Evolutionary conservation across 2,888 invertebrate genomes (phyloP).

Genomic region (Tromatobia lineatoria): DNA sequence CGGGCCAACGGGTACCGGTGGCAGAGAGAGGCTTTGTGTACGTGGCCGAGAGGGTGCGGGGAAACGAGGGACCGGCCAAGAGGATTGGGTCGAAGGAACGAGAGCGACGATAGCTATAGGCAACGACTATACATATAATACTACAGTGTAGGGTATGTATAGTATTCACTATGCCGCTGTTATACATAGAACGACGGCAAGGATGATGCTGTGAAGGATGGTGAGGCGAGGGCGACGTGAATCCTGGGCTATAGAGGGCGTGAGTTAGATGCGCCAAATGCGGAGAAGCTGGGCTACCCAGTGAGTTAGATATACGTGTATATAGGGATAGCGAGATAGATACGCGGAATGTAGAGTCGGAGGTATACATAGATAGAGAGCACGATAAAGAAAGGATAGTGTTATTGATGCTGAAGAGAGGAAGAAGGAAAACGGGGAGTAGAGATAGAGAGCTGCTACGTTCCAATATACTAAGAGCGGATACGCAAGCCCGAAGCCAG

Average conservation of each 20-base stretch:
- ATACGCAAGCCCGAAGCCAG: slow-evolving; percentile 80
- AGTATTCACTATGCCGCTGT: slow-evolving; percentile 45
- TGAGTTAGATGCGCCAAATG: slow-evolving; percentile 48
- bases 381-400: slow-evolving; percentile 35
- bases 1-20: slow-evolving; percentile 42
- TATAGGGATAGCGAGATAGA: slow-evolving; percentile 49
- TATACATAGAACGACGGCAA: slow-evolving; percentile 39
- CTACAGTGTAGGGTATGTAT: slow-evolving; percentile 36
- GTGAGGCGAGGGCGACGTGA: slow-evolving; percentile 52
- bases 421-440: slow-evolving; percentile 40
- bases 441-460: slow-evolving; percentile 68
- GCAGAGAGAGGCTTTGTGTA: slow-evolving; percentile 74
- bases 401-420: slow-evolving; percentile 37
- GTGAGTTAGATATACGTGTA: slow-evolving; percentile 40
- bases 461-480: slow-evolving; percentile 84
- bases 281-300: slow-evolving; percentile 49
- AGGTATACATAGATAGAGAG: slow-evolving; percentile 39
- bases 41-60: slow-evolving; percentile 70
- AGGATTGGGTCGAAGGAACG: slow-evolving; percentile 74
- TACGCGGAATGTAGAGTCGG: slow-evolving; percentile 48
- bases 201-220: slow-evolving; percentile 45
- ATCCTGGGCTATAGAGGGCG: slow-evolving; percentile 43
- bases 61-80: slow-evolving; percentile 67
- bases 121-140: slow-evolving; percentile 32
- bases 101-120: slow-evolving; percentile 46